Percentiles rank a stretch among this genome's conserved stretches.
Evolutionary conservation across 2,888 invertebrate species (phyloP).

Genomic region (Lathronympha strigana): DNA sequence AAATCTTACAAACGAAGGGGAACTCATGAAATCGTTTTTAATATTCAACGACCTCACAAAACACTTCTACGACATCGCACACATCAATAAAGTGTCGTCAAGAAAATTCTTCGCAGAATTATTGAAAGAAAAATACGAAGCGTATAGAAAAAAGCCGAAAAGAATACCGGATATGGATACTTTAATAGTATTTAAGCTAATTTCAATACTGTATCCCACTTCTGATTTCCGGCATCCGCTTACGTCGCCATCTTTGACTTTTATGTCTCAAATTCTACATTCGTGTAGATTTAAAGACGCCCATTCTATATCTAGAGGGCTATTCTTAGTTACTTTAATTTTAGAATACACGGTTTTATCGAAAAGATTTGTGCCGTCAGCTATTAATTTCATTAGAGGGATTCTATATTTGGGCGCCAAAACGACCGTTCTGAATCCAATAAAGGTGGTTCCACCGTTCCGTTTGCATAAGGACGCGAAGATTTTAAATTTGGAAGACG

Average conservation of each 20-base stretch:
- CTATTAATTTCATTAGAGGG: conserved; percentile 91
- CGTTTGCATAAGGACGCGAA: conserved; percentile 81
- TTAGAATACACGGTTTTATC: conserved; percentile 92
- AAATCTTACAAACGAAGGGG: conserved; percentile 61
- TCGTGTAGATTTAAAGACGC: conserved; percentile 86
- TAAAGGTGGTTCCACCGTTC: conserved; percentile 89
- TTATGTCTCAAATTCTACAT: conserved; percentile 91
- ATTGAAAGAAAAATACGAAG: conserved; percentile 88
- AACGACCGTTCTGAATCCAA: conserved; percentile 83
- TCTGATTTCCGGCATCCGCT: conserved; percentile 96
- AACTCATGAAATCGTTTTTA: conserved; percentile 82
- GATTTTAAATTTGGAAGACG: conserved; percentile 83
- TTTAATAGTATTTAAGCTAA: conserved; percentile 91
- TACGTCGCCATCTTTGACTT: conserved; percentile 92
- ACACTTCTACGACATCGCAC: conserved; percentile 87
- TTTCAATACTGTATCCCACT: conserved; percentile 92
- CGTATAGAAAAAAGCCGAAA: conserved; percentile 85
- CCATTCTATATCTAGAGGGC: conserved; percentile 89
- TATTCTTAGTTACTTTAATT: conserved; percentile 89
- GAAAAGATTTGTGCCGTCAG: conserved; percentile 92
- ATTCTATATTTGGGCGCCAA: conserved; percentile 89
- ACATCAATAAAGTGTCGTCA: conserved; percentile 87
- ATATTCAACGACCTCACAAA: conserved; percentile 84
- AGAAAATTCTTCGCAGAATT: conserved; percentile 87
- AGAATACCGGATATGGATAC: conserved; percentile 87